Conservation (phyloP, 2,113 vertebrate species). For the Pimephales promelas region DNA sequence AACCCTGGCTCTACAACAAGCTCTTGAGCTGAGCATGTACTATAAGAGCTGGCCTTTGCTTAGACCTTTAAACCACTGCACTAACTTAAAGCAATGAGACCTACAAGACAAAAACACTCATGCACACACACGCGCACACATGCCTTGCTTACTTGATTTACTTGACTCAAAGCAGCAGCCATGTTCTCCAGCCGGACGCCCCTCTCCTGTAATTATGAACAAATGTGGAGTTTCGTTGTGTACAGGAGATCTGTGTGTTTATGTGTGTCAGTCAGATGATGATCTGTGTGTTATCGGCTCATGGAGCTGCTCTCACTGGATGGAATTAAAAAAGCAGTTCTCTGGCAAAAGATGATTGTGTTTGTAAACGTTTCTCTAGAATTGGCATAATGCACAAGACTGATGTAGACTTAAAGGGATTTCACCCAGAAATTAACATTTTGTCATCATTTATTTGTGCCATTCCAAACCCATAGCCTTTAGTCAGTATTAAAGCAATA, state of each 20-base stretch:
- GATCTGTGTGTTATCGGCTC: slow-evolving; percentile 39
- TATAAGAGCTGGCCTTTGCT: slow-evolving; percentile 32
- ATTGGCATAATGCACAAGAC: too few species aligned
- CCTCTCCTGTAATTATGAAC: slow-evolving; percentile 51
- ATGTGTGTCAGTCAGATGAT: slow-evolving; percentile 49
- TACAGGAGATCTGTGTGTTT: slow-evolving; percentile 44
- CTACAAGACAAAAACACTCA: slow-evolving; percentile 18
- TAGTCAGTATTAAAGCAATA: background rate
- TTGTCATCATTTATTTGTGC: too few species aligned
- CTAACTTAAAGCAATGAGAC: slow-evolving; percentile 33
- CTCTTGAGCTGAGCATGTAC: background rate
- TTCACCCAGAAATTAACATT: too few species aligned
- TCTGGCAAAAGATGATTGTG: background rate
- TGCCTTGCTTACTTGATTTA: slow-evolving; percentile 34
- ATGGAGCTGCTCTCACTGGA: slow-evolving; percentile 29
- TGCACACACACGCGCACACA: background rate
- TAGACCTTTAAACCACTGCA: slow-evolving; percentile 53
- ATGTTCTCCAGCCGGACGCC: slow-evolving; percentile 27
- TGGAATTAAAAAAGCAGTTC: slow-evolving; percentile 49
- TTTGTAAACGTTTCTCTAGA: background rate
- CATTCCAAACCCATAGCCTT: too few species aligned
- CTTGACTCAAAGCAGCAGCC: slow-evolving; percentile 14
- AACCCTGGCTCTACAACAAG: slow-evolving; percentile 1
- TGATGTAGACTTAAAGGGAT: too few species aligned
- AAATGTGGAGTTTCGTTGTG: slow-evolving; percentile 35